Conservation (phyloP, 1,140 invertebrate species). For the Camponotus vicinus region DNA sequence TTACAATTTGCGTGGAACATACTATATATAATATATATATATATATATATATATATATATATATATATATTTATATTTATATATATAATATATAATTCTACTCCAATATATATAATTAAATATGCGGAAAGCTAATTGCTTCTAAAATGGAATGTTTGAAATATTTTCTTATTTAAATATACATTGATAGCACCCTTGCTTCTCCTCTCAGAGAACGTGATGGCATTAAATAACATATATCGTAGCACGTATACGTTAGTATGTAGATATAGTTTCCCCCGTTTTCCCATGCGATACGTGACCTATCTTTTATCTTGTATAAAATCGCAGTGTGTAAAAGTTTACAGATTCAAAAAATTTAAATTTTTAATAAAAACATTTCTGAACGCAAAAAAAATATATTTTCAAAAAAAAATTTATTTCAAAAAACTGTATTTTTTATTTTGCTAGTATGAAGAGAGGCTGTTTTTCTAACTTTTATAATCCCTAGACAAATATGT, state of each 20-base stretch:
- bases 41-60: too few species aligned
- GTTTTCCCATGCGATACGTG: slow-evolving; percentile 17
- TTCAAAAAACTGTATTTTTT: background rate
- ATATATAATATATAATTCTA: background rate
- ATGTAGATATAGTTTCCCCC: background rate
- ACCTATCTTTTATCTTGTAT: slow-evolving; percentile 27
- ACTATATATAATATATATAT: too few species aligned
- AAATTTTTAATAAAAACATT: slow-evolving; percentile 3
- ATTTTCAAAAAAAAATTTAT: background rate
- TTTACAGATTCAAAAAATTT: background rate
- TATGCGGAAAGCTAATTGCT: background rate
- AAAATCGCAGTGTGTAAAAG: slow-evolving; percentile 17
- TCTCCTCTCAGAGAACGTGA: background rate
- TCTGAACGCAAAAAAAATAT: background rate
- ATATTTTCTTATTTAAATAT: slow-evolving; percentile 15
- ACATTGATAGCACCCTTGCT: background rate
- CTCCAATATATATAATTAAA: background rate
- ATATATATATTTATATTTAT: too few species aligned
- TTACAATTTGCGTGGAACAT: background rate
- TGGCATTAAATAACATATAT: slow-evolving; percentile 25
- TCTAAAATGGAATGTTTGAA: background rate
- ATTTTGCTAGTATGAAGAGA: background rate
- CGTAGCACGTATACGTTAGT: slow-evolving; percentile 6
- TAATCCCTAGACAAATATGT: background rate
- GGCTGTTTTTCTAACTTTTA: background rate